Conservation (phyloP, 2,888 invertebrate genomes). For the Lithophane semibrunnea region DNA sequence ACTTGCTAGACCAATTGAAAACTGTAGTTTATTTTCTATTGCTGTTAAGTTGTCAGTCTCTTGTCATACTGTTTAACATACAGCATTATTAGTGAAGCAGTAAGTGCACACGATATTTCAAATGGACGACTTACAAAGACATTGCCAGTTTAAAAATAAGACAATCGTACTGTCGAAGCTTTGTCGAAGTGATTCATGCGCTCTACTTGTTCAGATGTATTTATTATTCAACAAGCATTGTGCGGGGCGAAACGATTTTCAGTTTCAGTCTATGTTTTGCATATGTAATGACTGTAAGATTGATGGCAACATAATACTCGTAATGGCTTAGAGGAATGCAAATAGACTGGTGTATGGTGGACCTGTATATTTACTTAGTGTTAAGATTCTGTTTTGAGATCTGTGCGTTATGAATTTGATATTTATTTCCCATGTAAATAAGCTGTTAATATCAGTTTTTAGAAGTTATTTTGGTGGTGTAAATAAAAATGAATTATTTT, state of each 20-base stretch:
- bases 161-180: conserved; percentile 38
- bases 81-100: conserved; percentile 5
- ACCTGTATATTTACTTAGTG: background rate
- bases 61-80: conserved; percentile 22
- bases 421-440: too few relatives aligned
- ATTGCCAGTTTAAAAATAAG: conserved; percentile 44
- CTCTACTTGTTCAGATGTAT: conserved; percentile 17
- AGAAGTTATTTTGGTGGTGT: background rate
- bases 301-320: conserved; percentile 22
- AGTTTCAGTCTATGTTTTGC: conserved; percentile 52
- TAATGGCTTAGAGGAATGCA: conserved; percentile 28
- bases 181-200: conserved; percentile 38
- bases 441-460: background rate
- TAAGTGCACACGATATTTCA: conserved; percentile 36
- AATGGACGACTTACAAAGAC: conserved; percentile 19
- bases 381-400: background rate
- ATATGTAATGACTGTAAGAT: conserved; percentile 50
- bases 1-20: background rate
- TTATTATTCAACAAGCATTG: conserved; percentile 54
- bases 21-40: background rate
- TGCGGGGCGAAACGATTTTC: conserved; percentile 32
- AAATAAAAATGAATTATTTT: background rate
- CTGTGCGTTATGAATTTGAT: background rate
- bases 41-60: conserved; percentile 36
- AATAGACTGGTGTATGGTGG: conserved; percentile 22